Conservation (phyloP, 2,888 invertebrate species). For the Tetheella fluctuosa region DNA sequence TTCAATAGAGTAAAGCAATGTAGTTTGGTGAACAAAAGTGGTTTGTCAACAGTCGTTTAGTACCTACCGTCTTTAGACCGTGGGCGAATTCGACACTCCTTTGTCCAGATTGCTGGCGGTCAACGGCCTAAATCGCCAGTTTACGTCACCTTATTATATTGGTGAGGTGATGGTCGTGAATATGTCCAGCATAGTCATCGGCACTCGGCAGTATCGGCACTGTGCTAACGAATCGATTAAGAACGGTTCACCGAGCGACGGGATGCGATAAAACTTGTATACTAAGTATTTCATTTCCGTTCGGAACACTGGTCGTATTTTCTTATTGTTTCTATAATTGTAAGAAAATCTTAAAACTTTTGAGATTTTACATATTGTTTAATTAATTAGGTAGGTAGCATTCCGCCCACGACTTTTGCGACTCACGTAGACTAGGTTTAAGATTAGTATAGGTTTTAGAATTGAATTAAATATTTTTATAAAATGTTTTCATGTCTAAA, state of each 20-base stretch:
- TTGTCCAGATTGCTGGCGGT: constrained; percentile 57
- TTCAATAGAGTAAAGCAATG: background rate
- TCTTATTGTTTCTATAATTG: background rate
- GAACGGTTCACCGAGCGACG: constrained; percentile 45
- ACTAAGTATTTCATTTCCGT: constrained; percentile 5
- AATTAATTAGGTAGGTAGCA: no score
- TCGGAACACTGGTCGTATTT: background rate
- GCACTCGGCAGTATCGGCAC: constrained; percentile 57
- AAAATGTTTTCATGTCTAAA: no score
- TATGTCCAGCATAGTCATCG: constrained; percentile 55
- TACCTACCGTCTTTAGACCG: constrained; percentile 19
- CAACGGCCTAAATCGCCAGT: constrained; percentile 64
- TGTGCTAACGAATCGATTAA: constrained; percentile 68
- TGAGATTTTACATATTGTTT: no score
- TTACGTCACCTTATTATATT: constrained; percentile 66
- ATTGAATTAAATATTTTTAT: no score
- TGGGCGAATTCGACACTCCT: constrained; percentile 49
- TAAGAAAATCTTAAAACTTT: background rate
- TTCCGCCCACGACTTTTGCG: no score
- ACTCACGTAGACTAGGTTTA: no score
- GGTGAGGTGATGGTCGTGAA: constrained; percentile 50
- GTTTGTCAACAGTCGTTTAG: constrained; percentile 18
- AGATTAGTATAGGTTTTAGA: no score
- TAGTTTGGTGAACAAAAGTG: constrained; percentile 3
- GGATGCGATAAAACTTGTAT: constrained; percentile 47